A percentile compares a stretch with the other conserved stretches of the same genome.
These are phyloP conservation scores for Lateolabrax maculatus DNA, from an alignment of 2,797 vertebrate species.

Conservation along the genomic window DNA sequence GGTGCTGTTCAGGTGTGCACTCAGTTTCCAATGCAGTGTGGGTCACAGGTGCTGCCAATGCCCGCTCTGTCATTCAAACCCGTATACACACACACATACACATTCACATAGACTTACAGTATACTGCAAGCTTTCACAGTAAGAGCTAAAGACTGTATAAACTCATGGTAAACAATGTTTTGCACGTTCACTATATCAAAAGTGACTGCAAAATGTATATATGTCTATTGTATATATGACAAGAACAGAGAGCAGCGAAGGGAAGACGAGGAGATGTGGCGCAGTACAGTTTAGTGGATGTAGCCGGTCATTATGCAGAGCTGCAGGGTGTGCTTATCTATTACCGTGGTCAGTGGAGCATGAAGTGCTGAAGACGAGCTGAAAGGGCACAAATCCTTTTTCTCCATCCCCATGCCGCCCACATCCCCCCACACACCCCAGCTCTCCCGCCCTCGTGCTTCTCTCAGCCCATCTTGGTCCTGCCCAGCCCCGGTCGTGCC, in stretches of 20 bases:
- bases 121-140: slow-evolving; percentile 23
- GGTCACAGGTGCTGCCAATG: slow-evolving; percentile 83
- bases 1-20: slow-evolving; percentile 88
- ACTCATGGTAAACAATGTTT: slow-evolving; percentile 16
- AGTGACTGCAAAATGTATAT: slow-evolving; percentile 23
- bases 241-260: slow-evolving; percentile 48
- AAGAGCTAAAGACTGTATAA: slow-evolving; percentile 8
- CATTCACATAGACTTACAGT: neutral
- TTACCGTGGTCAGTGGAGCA: slow-evolving; percentile 88
- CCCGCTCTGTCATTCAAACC: slow-evolving; percentile 44
- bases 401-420: slow-evolving; percentile 66
- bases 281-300: slow-evolving; percentile 82
- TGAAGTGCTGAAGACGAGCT: slow-evolving; percentile 89
- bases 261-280: slow-evolving; percentile 60
- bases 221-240: slow-evolving; percentile 36
- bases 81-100: slow-evolving; percentile 9
- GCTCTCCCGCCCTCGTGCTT: slow-evolving; percentile 59
- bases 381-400: slow-evolving; percentile 87
- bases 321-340: slow-evolving; percentile 91
- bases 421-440: slow-evolving; percentile 59
- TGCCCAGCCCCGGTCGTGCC: slow-evolving; percentile 53
- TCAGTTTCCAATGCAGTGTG: slow-evolving; percentile 71
- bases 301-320: slow-evolving; percentile 88
- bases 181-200: slow-evolving; percentile 31
- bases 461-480: slow-evolving; percentile 61